Evolutionary conservation across 2,113 vertebrate species (phyloP).

Genomic region (Alligator mississippiensis): DNA sequence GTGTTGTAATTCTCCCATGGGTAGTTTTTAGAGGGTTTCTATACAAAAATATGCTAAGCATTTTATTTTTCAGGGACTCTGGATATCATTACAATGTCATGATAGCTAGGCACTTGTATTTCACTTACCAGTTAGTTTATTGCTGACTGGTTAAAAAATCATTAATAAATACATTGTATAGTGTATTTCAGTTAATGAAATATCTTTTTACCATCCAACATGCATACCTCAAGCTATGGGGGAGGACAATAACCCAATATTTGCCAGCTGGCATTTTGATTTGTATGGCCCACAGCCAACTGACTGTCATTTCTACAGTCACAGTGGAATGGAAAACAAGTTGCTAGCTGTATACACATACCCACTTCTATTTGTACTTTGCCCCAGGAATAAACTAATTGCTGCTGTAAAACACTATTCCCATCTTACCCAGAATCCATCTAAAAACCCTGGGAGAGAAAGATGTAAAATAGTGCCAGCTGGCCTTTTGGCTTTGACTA

Average conservation of each 20-base stretch:
- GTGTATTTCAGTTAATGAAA: not conserved
- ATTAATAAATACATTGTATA: not conserved
- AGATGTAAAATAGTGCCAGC: slow-evolving; percentile 18
- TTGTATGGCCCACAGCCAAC: slow-evolving; percentile 18
- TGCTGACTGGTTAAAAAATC: not conserved
- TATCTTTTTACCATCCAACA: slow-evolving; percentile 25
- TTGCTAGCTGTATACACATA: slow-evolving; percentile 40
- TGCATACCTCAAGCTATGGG: not conserved
- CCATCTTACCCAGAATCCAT: slow-evolving; percentile 39
- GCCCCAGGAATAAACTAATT: slow-evolving; percentile 60
- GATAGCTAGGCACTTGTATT: not conserved
- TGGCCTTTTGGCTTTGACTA: slow-evolving; percentile 49
- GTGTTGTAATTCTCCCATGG: no score
- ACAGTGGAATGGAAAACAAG: slow-evolving; percentile 56
- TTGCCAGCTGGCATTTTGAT: slow-evolving; percentile 39
- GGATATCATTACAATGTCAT: not conserved
- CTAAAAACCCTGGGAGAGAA: slow-evolving; percentile 12
- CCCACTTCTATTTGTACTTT: slow-evolving; percentile 47
- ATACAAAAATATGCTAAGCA: no score
- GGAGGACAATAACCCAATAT: not conserved
- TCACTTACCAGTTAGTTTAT: not conserved
- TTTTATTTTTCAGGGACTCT: not conserved
- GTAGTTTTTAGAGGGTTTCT: no score
- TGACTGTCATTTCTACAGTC: slow-evolving; percentile 36
- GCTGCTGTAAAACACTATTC: slow-evolving; percentile 49